Evolutionary conservation across 2,113 vertebrate genomes (phyloP), one percentile per base, ranked within the genome.

Genomic region (Sclerurus mexicanus): DNA sequence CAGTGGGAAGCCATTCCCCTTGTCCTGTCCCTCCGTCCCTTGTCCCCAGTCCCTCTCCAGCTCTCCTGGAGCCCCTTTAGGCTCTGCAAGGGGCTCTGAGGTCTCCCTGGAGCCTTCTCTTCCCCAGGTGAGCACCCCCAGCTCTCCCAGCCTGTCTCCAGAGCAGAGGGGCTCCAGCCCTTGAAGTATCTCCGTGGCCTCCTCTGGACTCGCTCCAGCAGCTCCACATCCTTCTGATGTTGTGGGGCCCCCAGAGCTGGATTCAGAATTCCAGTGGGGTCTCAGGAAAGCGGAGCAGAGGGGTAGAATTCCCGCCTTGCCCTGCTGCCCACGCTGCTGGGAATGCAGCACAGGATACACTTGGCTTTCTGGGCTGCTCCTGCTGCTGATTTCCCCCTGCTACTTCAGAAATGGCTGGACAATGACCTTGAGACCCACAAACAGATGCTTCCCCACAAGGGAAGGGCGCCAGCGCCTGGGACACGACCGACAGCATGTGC

Each of bases 391-490:
- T 90, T 73, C 73, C 6, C 59, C 85, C 53, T 0, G 1, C 37
- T 5, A 5, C 15, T 67, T 55, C 81, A 84, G 49, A 75, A 93
- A 55, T 0, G 3, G 66, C 16, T 0, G 0, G 73, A 44, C 6
- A 47, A 84, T 1, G 55, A 85, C 74, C 58, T 52, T 83, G 87
- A 33, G 30, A 53, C 68, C 40, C 8, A 35, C 50, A 52, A 89
- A 71, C 1, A 47, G 84, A 85, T 4, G 35, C 1, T 15, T 28
- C 0, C 14, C 58, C 1, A 4, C 10, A 3, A 63, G 56, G 78
- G 66, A 85, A 77, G 18, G 87, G 55, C 3, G 20, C 25, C 63
- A 60, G 77, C 2, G 1, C 50, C 33, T 0, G 4, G 67, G 49
- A 44, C 13, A 19, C 0, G 2, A 12, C 28, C 2, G 1, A 5